Percentiles rank a stretch among this genome's conserved stretches.
These are phyloP conservation scores for Mimas tiliae DNA, from an alignment of 2,888 invertebrate genomes.

Conservation along the genomic window DNA sequence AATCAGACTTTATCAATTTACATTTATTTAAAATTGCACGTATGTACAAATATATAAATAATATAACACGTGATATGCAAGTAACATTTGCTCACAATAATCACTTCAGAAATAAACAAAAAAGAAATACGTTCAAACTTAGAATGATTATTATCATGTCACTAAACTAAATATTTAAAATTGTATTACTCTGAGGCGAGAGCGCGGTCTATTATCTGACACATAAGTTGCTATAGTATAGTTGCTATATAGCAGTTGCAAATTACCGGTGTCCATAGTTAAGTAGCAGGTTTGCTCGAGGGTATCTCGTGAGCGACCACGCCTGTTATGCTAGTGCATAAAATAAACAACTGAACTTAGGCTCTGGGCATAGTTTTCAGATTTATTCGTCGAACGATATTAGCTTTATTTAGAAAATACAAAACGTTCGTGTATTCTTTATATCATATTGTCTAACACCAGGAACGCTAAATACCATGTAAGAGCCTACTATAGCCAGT, in stretches of 20 bases:
- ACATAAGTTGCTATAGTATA: conserved; percentile 21
- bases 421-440: no score
- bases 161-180: conserved; percentile 16
- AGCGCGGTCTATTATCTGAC: conserved; percentile 37
- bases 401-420: neutral
- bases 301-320: conserved; percentile 68
- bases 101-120: no score
- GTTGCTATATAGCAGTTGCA: conserved; percentile 40
- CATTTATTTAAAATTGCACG: no score
- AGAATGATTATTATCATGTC: conserved; percentile 19
- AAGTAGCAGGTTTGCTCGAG: conserved; percentile 58
- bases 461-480: no score
- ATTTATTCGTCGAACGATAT: neutral
- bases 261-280: conserved; percentile 47
- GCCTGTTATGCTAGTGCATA: conserved; percentile 51
- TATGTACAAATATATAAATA: no score
- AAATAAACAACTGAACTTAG: conserved; percentile 48
- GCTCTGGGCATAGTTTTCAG: conserved; percentile 17
- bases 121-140: conserved; percentile 6
- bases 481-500: no score
- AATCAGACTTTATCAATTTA: no score
- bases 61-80: no score
- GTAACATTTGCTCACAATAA: no score
- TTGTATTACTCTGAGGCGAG: conserved; percentile 28
- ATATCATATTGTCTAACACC: no score